Evolutionary conservation across 1,140 invertebrate species (phyloP), one percentile per base, ranked within the genome.

Genomic region (Meloidogyne chitwoodi): DNA sequence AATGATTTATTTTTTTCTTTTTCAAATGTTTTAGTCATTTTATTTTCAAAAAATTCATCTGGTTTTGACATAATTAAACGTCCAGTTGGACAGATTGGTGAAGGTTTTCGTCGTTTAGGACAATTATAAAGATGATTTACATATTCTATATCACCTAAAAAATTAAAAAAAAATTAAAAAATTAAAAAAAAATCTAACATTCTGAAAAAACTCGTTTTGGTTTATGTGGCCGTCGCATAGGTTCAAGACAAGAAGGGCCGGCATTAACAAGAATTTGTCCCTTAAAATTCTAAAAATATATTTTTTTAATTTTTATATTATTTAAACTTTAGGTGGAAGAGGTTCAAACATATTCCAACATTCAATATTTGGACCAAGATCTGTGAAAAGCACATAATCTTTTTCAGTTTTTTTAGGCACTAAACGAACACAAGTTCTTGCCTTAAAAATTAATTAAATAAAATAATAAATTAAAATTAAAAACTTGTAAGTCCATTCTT

Each of bases 331-430:
- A 62, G 76, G 83, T 80, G 27, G 71, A 34, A 73, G 64, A 6
- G 67, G 76, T 31, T 81, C 80, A 62, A 81, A 81, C 80, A 81
- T 83, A 63, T 81, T 81, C 80, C 80, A 81, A 68, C 80, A 81
- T 68, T 81, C 80, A 22, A 81, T 67, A 48, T 83, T 34, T 16
- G 61, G 70, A 38, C 80, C 80, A 2, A 81, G 68, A 69, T 81
- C 80, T 29, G 81, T 81, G 64, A 81, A 81, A 26, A 68, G 82
- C 19, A 77, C 80, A 62, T 80, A 81, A 27, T 81, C 80, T 66
- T 78, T 29, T 62, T 81, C 80, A 12, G 26, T 56, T 56, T 65
- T 48, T 22, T 81, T 41, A 34, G 81, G 81, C 29, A 83, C 71
- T 34, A 81, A 79, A 41, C 72, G 77, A n/a, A 81, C 41, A 63